These are phyloP conservation scores for Astreopora myriophthalma DNA, from an alignment of 64 coral and sea anemone species.

Conservation along the genomic window DNA sequence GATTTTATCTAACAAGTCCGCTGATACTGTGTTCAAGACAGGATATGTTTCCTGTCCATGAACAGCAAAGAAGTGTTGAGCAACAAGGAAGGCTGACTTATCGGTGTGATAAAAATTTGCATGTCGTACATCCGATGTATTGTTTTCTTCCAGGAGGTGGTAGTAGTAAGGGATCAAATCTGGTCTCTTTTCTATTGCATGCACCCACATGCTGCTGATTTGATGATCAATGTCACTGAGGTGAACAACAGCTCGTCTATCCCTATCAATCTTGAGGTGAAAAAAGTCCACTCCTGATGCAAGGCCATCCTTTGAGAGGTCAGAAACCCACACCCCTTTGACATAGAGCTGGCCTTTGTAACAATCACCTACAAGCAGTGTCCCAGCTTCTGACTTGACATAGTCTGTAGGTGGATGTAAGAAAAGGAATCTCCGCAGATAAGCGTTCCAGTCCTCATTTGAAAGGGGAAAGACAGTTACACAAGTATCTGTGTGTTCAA, in stretches of 20 bases:
- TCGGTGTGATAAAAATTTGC: slow-evolving; percentile 49
- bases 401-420: slow-evolving; percentile 60
- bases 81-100: slow-evolving; percentile 23
- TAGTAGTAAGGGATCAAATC: slow-evolving; percentile 66
- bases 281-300: slow-evolving; percentile 63
- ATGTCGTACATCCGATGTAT: slow-evolving; percentile 61
- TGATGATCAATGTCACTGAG: slow-evolving; percentile 77
- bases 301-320: slow-evolving; percentile 65
- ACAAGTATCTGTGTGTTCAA: slow-evolving; percentile 34
- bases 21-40: slow-evolving; percentile 44
- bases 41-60: slow-evolving; percentile 68
- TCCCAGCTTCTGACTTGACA: slow-evolving; percentile 43
- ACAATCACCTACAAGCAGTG: slow-evolving; percentile 22
- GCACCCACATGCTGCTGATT: slow-evolving; percentile 75
- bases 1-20: slow-evolving; percentile 43
- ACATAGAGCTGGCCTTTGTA: slow-evolving; percentile 62
- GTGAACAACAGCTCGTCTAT: slow-evolving; percentile 69
- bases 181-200: slow-evolving; percentile 62
- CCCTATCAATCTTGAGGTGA: slow-evolving; percentile 74
- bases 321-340: slow-evolving; percentile 77
- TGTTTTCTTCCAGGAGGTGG: slow-evolving; percentile 28
- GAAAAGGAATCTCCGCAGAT: slow-evolving; percentile 59
- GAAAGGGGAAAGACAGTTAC: slow-evolving; percentile 60
- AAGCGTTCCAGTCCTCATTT: slow-evolving; percentile 44
- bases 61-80: slow-evolving; percentile 56